Conservation (phyloP, 2,888 invertebrate genomes). For the Rhogogaster chlorosoma region DNA sequence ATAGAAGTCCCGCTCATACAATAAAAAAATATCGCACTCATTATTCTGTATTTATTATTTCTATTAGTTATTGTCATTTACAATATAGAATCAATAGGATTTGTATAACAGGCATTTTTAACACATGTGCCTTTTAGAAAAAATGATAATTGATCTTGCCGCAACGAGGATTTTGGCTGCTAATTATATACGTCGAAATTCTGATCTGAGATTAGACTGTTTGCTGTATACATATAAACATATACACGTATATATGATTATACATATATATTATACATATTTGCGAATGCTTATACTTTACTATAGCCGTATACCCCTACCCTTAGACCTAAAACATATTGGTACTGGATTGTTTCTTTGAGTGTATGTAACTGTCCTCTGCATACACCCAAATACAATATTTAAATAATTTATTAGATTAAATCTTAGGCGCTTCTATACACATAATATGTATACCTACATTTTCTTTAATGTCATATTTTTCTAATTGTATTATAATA, state of each 20-base stretch:
- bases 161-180: background rate
- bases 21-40: background rate
- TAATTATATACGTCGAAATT: background rate
- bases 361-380: constrained; percentile 21
- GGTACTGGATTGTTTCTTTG: background rate
- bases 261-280: background rate
- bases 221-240: background rate
- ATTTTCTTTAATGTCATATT: constrained; percentile 56
- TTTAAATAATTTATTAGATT: constrained; percentile 53
- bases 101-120: background rate
- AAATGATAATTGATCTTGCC: background rate
- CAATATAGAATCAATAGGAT: background rate
- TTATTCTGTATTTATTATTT: constrained; percentile 8
- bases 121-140: constrained; percentile 43
- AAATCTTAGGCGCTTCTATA: constrained; percentile 49
- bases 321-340: background rate
- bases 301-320: background rate
- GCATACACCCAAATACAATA: constrained; percentile 40
- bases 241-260: background rate
- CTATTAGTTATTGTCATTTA: background rate
- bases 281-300: background rate
- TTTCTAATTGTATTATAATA: constrained; percentile 56
- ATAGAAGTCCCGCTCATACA: background rate
- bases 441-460: background rate
- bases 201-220: constrained; percentile 30